Base-by-base conservation (phyloP, 2,113 vertebrate species). In the Neomonachus schauinslandi region DNA sequence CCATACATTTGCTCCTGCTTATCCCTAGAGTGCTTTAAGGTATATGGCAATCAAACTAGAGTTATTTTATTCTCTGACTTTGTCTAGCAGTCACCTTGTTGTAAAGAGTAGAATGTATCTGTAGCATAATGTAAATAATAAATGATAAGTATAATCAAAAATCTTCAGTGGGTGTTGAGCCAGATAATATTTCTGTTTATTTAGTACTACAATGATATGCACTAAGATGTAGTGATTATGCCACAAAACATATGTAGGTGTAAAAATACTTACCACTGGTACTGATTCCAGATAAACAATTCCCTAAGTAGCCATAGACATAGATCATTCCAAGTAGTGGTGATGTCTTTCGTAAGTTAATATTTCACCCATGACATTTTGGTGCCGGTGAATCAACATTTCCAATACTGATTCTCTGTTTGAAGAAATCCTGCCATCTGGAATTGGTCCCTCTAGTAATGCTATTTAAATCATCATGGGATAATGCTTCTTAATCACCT, bases 401-500 rank as follows among this genome's bases (percentile, higher is more conserved):
- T 81, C 88, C 31, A 79, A 80, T 65, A 49, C 28, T 7, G 10
- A 95, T 69, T 84, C 24, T 97, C 28, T 86, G 15, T 89, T 81
- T 93, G 74, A 95, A 96, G 95, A 89, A 88, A 95, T 90, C 42
- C 49, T 94, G 76, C 69, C 94, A 89, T 81, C 90, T 97, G 67
- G n/a, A 96, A 91, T 94, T 94, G 39, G 15, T 95, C 82, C 57
- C 74, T 82, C 24, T 74, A 67, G 31, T 69, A 85, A 89, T 92
- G n/a, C 63, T 96, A 49, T 89, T 92, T 59, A 96, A 88, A 67
- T 76, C 46, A 69, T 46, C 31, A 67, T 36, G 31, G 51, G 31
- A 92, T 85, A 81, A 95, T 81, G 7, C 5, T 92, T 96, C 96
- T 91, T 92, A 95, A 79, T 94, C 31, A 76, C 31, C 57, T 95